Conservation (phyloP, 1,140 invertebrate genomes). For the Leptopilina boulardi region DNA sequence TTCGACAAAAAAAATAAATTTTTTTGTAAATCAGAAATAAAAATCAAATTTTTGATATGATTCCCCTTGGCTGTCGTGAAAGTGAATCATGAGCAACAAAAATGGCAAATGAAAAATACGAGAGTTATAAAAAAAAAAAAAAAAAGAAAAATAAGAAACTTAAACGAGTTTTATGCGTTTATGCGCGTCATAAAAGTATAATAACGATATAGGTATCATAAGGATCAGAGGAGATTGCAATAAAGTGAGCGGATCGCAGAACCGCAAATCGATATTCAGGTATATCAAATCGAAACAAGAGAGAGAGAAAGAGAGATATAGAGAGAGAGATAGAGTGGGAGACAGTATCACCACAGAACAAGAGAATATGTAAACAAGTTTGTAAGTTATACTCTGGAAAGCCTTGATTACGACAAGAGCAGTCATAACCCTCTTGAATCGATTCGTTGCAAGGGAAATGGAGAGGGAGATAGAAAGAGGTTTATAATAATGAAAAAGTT, state of each 20-base stretch:
- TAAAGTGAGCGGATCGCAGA: neutral
- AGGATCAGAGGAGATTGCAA: neutral
- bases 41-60: too few relatives aligned
- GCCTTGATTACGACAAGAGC: neutral
- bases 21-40: too few relatives aligned
- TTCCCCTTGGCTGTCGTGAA: too few relatives aligned
- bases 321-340: neutral
- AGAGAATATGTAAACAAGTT: constrained; percentile 13
- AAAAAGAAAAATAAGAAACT: too few relatives aligned
- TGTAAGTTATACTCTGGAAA: constrained; percentile 14
- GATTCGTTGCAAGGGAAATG: neutral
- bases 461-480: too few relatives aligned
- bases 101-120: neutral
- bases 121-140: neutral
- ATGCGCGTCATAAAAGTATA: neutral
- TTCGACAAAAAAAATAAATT: too few relatives aligned
- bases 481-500: too few relatives aligned
- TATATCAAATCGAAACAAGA: constrained; percentile 6
- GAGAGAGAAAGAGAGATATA: constrained; percentile 2
- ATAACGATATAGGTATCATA: neutral
- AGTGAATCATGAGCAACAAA: neutral
- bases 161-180: neutral
- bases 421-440: neutral
- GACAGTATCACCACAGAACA: constrained; percentile 9
- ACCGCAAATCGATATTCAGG: constrained; percentile 14